phyloP scores from a whole-genome alignment of 2,113 vertebrate genomes.

The Phyllostomus hastatus region DNA sequence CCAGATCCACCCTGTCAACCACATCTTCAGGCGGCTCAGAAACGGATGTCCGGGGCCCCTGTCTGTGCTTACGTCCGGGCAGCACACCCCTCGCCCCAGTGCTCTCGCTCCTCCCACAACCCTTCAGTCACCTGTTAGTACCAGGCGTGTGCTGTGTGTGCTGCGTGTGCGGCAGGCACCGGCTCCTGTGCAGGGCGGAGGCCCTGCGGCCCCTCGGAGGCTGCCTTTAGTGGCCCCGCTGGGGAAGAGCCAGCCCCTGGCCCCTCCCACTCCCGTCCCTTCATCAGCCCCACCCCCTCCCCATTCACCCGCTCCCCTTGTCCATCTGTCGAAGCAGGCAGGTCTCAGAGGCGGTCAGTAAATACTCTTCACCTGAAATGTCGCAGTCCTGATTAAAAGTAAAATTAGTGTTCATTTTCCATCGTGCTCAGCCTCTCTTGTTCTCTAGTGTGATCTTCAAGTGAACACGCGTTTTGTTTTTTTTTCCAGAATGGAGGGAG shows the following conservation, averaged over 20 bases:
- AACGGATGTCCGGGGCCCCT: fast-evolving
- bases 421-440: fast-evolving
- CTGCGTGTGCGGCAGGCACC: fast-evolving
- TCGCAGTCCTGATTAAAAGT: not conserved
- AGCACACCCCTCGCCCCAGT: fast-evolving
- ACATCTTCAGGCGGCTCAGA: not conserved
- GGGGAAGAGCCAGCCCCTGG: fast-evolving
- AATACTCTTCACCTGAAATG: not conserved
- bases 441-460: not conserved
- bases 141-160: fast-evolving
- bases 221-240: not conserved
- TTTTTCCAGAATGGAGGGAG: conserved; percentile 92
- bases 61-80: fast-evolving
- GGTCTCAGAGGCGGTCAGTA: not conserved
- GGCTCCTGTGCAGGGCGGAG: not conserved
- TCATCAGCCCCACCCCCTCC: not conserved
- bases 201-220: not conserved
- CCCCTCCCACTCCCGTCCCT: not conserved
- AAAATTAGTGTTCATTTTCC: not conserved
- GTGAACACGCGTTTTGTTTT: conserved; percentile 43
- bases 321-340: not conserved
- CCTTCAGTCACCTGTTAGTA: fast-evolving
- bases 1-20: too few species aligned
- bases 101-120: fast-evolving
- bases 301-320: not conserved